These are phyloP conservation scores for Pseudomugil gertrudae DNA, from an alignment of 2,797 vertebrate species.

Conservation along the genomic window DNA sequence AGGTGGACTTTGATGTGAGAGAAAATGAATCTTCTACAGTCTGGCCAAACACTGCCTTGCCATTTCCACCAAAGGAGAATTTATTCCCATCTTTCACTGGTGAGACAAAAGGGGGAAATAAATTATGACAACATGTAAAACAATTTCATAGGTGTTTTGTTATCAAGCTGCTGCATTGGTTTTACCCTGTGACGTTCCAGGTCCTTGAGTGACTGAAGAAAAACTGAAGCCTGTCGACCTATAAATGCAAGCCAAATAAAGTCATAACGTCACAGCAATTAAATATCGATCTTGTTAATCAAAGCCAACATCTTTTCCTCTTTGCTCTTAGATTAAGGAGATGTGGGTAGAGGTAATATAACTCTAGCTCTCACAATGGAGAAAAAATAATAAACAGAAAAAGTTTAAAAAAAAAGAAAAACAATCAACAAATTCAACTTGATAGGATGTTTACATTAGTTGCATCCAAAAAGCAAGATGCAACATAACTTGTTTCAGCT, in stretches of 20 bases:
- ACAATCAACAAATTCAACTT: slow-evolving; percentile 2
- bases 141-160: background rate
- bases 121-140: background rate
- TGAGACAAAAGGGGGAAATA: slow-evolving; percentile 4
- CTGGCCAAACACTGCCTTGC: slow-evolving; percentile 78
- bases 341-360: background rate
- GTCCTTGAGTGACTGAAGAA: slow-evolving; percentile 62
- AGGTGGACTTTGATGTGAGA: slow-evolving; percentile 68
- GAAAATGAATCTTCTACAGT: slow-evolving; percentile 77
- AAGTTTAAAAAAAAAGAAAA: background rate
- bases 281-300: background rate
- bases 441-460: too few relatives aligned
- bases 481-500: background rate
- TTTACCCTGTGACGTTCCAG: slow-evolving; percentile 71
- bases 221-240: slow-evolving; percentile 68
- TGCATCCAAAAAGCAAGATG: background rate
- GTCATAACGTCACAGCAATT: slow-evolving; percentile 10
- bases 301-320: background rate
- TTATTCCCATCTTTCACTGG: slow-evolving; percentile 79
- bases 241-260: slow-evolving; percentile 30
- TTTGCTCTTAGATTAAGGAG: background rate
- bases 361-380: too few relatives aligned
- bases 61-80: slow-evolving; percentile 74
- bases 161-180: background rate
- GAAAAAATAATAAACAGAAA: background rate